phyloP scores from a whole-genome alignment of 2,888 invertebrate species.

The Trimorus sp. region DNA sequence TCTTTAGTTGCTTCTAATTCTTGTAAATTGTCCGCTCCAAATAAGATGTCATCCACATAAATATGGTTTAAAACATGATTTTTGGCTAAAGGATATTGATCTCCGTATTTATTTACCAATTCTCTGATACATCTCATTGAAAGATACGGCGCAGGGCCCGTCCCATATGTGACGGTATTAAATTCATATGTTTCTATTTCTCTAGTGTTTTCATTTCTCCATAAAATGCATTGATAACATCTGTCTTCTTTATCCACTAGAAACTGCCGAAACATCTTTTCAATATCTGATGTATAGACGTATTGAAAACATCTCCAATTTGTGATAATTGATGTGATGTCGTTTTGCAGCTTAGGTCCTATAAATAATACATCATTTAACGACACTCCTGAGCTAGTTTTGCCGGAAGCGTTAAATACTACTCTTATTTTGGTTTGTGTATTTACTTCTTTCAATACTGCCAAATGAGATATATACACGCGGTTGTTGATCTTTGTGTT shows the following conservation, averaged over 20 bases:
- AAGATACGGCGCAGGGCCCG: not conserved
- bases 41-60: constrained; percentile 15
- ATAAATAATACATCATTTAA: not conserved
- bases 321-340: not conserved
- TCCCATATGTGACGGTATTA: constrained; percentile 14
- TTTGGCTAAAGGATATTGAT: constrained; percentile 2
- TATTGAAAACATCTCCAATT: not conserved
- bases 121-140: not conserved
- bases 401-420: constrained; percentile 7
- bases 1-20: too few relatives aligned
- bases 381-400: not conserved
- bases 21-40: not conserved
- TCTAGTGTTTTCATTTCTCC: not conserved
- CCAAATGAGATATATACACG: not conserved
- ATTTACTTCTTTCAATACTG: not conserved
- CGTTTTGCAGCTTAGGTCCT: constrained; percentile 8
- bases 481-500: not conserved
- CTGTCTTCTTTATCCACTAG: not conserved
- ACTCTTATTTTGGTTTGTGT: constrained; percentile 6
- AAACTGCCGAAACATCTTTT: constrained; percentile 18
- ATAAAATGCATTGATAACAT: constrained; percentile 9
- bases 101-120: not conserved
- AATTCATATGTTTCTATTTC: constrained; percentile 1
- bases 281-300: constrained; percentile 4
- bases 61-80: not conserved